phyloP scores from a whole-genome alignment of 2,113 vertebrate species.

The Bujurquina vittata region DNA sequence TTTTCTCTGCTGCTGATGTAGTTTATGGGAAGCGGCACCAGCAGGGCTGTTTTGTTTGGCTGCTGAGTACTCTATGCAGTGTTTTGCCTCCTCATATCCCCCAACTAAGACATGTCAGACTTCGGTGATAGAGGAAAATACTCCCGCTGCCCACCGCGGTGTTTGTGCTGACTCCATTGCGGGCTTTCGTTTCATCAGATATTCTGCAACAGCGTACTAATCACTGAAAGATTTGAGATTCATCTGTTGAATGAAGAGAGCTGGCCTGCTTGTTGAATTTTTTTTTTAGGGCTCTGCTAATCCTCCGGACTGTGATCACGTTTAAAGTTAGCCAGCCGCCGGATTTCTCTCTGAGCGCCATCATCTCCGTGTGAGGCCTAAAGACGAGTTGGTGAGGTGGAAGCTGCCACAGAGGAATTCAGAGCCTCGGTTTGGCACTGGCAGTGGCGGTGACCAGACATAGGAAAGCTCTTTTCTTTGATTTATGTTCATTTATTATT shows the following conservation, averaged over 20 bases:
- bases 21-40: slow-evolving; percentile 38
- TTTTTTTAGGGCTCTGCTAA: slow-evolving; percentile 52
- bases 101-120: slow-evolving; percentile 28
- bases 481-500: slow-evolving; percentile 62
- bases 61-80: slow-evolving; percentile 26
- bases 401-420: slow-evolving; percentile 62
- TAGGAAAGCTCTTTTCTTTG: slow-evolving; percentile 53
- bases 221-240: slow-evolving; percentile 37
- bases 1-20: slow-evolving; percentile 63
- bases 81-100: slow-evolving; percentile 19
- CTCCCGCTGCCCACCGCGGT: slow-evolving; percentile 22
- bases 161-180: slow-evolving; percentile 45
- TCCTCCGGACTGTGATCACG: slow-evolving; percentile 42
- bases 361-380: slow-evolving; percentile 65
- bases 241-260: slow-evolving; percentile 37
- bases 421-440: slow-evolving; percentile 48
- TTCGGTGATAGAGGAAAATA: slow-evolving; percentile 39
- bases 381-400: slow-evolving; percentile 64
- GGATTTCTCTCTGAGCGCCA: slow-evolving; percentile 7
- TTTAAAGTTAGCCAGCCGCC: slow-evolving; percentile 49
- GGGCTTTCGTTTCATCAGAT: slow-evolving; percentile 43
- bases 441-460: slow-evolving; percentile 48
- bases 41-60: slow-evolving; percentile 69
- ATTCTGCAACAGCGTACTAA: slow-evolving; percentile 35
- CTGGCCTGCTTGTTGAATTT: slow-evolving; percentile 30